These are phyloP conservation scores for Drosophila orena DNA, from an alignment of 1,140 invertebrate genomes.

Conservation along the genomic window DNA sequence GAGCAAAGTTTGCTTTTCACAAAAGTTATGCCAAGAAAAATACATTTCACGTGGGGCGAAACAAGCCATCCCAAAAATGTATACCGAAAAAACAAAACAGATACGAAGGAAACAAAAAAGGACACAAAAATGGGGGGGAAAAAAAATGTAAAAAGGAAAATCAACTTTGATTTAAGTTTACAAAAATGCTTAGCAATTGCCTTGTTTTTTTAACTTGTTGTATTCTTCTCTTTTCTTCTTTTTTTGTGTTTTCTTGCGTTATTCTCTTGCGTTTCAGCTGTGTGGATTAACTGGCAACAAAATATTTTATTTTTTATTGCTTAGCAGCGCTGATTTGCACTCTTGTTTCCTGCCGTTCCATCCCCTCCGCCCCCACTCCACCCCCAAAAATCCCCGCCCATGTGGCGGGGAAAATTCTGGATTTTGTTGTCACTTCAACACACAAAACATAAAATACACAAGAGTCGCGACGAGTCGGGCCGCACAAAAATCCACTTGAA, in stretches of 20 bases:
- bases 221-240: slow-evolving; percentile 10
- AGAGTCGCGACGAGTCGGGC: slow-evolving; percentile 44
- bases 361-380: no score
- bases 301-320: slow-evolving; percentile 83
- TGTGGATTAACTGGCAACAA: slow-evolving; percentile 81
- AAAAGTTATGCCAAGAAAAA: slow-evolving; percentile 72
- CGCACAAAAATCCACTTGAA: slow-evolving; percentile 81
- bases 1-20: slow-evolving; percentile 15
- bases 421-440: slow-evolving; percentile 84
- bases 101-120: slow-evolving; percentile 46
- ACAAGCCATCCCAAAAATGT: slow-evolving; percentile 33
- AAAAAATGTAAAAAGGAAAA: slow-evolving; percentile 61
- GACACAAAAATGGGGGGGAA: slow-evolving; percentile 21
- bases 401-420: slow-evolving; percentile 58
- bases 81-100: slow-evolving; percentile 31
- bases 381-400: not conserved
- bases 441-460: slow-evolving; percentile 61
- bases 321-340: slow-evolving; percentile 76
- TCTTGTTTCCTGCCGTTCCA: slow-evolving; percentile 37
- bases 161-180: slow-evolving; percentile 84
- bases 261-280: slow-evolving; percentile 44
- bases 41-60: slow-evolving; percentile 58
- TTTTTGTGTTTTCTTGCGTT: slow-evolving; percentile 2
- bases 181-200: slow-evolving; percentile 80
- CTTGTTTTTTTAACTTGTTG: slow-evolving; percentile 72